phyloP scores from a whole-genome alignment of 2,888 invertebrate species.

The Acrobasis repandana region DNA sequence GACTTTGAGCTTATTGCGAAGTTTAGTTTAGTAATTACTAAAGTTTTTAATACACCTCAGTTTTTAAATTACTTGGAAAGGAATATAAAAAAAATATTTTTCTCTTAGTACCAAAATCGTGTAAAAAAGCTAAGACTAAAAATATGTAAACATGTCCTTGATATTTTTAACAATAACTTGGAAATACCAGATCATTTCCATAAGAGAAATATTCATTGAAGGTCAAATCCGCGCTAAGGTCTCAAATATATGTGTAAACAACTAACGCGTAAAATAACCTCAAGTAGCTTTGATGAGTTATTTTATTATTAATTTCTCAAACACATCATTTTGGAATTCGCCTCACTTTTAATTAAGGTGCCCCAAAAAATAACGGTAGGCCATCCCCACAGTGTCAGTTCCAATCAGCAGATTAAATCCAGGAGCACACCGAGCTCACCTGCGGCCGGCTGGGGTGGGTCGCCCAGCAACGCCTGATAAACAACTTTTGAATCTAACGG shows the following conservation, averaged over 20 bases:
- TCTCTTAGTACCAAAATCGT: too few species aligned
- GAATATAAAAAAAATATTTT: neutral
- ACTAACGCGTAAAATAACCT: too few species aligned
- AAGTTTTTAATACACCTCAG: too few species aligned
- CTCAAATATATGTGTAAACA: too few species aligned
- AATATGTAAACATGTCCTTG: too few species aligned
- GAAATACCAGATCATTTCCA: too few species aligned
- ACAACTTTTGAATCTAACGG: conserved; percentile 57
- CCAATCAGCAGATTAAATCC: conserved; percentile 80
- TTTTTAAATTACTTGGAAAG: too few species aligned
- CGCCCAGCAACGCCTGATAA: conserved; percentile 58
- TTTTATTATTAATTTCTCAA: neutral
- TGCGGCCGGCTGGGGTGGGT: conserved; percentile 58
- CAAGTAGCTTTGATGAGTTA: too few species aligned
- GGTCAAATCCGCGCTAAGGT: too few species aligned
- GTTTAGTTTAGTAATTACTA: conserved; percentile 1
- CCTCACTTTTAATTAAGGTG: conserved; percentile 15
- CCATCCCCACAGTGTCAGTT: conserved; percentile 44
- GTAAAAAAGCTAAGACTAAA: too few species aligned
- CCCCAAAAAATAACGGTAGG: conserved; percentile 17
- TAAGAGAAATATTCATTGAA: too few species aligned
- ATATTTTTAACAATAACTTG: too few species aligned
- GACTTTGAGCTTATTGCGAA: conserved; percentile 1
- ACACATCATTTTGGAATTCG: neutral
- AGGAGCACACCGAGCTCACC: conserved; percentile 59